phyloP scores from a whole-genome alignment of 2,888 invertebrate species.

The Thymelicus lineola region DNA sequence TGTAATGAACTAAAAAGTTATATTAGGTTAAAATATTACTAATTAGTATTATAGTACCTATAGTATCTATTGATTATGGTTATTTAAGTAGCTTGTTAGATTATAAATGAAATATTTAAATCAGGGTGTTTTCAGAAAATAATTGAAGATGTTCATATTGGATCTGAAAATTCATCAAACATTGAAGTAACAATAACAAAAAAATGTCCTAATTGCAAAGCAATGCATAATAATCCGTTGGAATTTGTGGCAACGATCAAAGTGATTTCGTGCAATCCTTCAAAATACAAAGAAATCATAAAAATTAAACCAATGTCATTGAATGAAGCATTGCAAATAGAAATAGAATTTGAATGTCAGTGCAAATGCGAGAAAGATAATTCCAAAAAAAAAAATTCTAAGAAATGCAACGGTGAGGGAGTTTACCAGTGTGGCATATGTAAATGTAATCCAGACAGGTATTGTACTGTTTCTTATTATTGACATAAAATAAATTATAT shows the following conservation, averaged over 20 bases:
- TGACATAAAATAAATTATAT: background rate
- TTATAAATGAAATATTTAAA: background rate
- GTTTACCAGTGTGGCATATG: constrained; percentile 84
- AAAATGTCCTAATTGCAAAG: constrained; percentile 18
- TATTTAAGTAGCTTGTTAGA: too few relatives aligned
- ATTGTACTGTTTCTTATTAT: constrained; percentile 34
- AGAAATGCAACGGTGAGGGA: constrained; percentile 68
- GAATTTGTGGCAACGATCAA: constrained; percentile 50
- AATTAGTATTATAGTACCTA: too few relatives aligned
- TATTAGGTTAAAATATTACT: too few relatives aligned
- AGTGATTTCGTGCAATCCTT: constrained; percentile 49
- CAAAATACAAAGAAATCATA: constrained; percentile 31
- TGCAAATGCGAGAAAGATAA: constrained; percentile 86
- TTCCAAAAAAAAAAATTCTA: constrained; percentile 59
- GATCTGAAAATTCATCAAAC: background rate
- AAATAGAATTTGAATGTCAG: constrained; percentile 89
- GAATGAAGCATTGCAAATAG: constrained; percentile 87
- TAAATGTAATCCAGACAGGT: constrained; percentile 73
- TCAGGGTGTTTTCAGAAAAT: constrained; percentile 16
- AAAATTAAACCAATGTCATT: constrained; percentile 84
- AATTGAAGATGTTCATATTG: constrained; percentile 13
- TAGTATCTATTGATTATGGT: too few relatives aligned
- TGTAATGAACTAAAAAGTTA: too few relatives aligned
- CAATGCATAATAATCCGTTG: background rate
- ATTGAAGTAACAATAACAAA: constrained; percentile 10